Percentiles rank a stretch among this genome's conserved stretches.
Evolutionary conservation across 1,140 invertebrate genomes (phyloP).

Genomic region (Hylaeus volcanicus): DNA sequence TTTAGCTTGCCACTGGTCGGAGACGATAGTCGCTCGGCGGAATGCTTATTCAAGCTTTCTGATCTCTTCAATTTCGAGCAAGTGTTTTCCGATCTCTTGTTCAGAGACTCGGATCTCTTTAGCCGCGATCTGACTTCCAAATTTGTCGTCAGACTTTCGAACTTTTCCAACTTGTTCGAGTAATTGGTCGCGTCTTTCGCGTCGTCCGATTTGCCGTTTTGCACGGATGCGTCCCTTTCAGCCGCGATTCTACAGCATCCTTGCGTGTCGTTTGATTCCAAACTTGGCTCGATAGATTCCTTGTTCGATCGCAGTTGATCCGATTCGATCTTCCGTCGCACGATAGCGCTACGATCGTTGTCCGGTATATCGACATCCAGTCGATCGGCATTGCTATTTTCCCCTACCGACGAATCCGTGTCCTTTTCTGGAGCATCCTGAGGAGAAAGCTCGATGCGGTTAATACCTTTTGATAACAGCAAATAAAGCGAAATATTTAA

Average conservation of each 20-base stretch:
- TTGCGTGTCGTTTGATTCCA: constrained; percentile 71
- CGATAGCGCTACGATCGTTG: constrained; percentile 69
- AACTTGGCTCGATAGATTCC: constrained; percentile 37
- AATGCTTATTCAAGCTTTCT: constrained; percentile 78
- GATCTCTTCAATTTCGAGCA: constrained; percentile 76
- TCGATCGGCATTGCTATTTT: constrained; percentile 28
- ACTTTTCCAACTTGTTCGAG: constrained; percentile 78
- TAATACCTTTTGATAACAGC: too few species aligned
- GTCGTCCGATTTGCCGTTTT: constrained; percentile 20
- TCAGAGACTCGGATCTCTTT: constrained; percentile 84
- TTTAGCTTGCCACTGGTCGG: constrained; percentile 80
- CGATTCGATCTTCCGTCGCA: constrained; percentile 47
- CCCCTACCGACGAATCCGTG: constrained; percentile 62
- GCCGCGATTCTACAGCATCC: constrained; percentile 27
- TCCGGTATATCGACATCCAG: constrained; percentile 63
- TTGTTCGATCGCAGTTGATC: constrained; percentile 47
- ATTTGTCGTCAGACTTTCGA: constrained; percentile 75
- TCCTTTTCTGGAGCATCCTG: constrained; percentile 73
- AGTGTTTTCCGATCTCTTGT: constrained; percentile 79
- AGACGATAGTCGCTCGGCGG: constrained; percentile 75
- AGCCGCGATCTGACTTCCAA: constrained; percentile 76
- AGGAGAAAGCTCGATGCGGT: background rate
- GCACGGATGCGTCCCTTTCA: constrained; percentile 4
- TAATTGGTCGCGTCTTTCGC: constrained; percentile 68
- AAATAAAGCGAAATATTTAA: too few species aligned